These are phyloP conservation scores for Paramormyrops kingsleyae DNA, from an alignment of 2,113 vertebrate species.

Conservation along the genomic window DNA sequence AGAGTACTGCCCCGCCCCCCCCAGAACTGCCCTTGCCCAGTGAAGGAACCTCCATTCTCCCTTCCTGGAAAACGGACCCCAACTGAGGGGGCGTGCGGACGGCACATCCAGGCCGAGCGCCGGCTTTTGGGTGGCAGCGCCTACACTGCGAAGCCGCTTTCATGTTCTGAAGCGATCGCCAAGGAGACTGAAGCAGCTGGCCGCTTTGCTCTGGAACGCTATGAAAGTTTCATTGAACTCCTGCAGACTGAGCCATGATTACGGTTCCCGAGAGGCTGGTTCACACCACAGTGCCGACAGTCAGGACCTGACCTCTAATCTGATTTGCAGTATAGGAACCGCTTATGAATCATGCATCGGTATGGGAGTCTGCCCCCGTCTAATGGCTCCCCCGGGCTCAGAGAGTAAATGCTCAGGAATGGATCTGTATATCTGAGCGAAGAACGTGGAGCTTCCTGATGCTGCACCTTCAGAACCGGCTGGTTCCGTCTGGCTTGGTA, in stretches of 20 bases:
- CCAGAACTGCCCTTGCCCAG: not conserved
- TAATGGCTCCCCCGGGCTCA: constrained; percentile 50
- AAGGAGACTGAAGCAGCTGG: constrained; percentile 17
- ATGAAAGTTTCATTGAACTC: constrained; percentile 36
- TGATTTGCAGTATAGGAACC: constrained; percentile 43
- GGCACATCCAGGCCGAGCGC: not conserved
- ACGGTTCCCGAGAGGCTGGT: constrained; percentile 24
- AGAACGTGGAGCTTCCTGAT: not conserved
- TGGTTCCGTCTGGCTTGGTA: not conserved
- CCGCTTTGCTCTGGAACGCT: constrained; percentile 29
- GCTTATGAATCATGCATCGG: constrained; percentile 56
- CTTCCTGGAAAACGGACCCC: not conserved
- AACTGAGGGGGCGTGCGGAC: not conserved
- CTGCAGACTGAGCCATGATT: not conserved
- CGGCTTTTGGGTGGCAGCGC: not conserved
- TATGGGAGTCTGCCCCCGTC: constrained; percentile 42
- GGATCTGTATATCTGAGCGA: not conserved
- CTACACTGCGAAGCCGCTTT: not conserved
- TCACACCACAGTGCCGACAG: constrained; percentile 26
- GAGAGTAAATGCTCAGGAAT: constrained; percentile 1
- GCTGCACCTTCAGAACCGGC: not conserved
- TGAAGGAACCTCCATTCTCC: not conserved
- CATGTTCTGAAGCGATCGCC: not conserved
- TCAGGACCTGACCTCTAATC: constrained; percentile 53
- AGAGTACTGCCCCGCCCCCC: too few relatives aligned